phyloP scores from a whole-genome alignment of 2,888 invertebrate species.

The Steinernema scapterisci region DNA sequence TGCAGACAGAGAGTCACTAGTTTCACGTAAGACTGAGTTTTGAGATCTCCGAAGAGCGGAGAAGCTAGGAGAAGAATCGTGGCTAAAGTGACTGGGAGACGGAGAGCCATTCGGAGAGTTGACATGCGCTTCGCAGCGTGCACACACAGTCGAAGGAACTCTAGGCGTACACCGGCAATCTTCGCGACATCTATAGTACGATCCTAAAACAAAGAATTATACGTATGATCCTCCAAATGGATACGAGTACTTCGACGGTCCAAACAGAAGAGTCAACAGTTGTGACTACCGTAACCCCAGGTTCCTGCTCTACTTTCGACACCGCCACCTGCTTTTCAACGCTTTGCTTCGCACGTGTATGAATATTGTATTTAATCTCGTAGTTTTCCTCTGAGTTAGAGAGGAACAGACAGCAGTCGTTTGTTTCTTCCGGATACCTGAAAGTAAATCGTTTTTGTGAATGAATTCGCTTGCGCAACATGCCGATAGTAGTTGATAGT shows the following conservation, averaged over 20 bases:
- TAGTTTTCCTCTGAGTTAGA: conserved; percentile 42
- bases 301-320: conserved; percentile 41
- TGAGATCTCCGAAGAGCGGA: conserved; percentile 63
- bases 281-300: conserved; percentile 39
- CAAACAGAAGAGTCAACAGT: conserved; percentile 48
- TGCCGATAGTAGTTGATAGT: conserved; percentile 53
- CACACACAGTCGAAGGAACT: conserved; percentile 55
- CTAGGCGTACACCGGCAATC: conserved; percentile 36
- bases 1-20: conserved; percentile 57
- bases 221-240: not conserved
- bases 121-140: conserved; percentile 61
- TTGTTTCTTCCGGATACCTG: conserved; percentile 64
- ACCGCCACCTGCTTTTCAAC: conserved; percentile 45
- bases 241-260: conserved; percentile 37
- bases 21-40: conserved; percentile 61
- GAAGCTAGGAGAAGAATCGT: conserved; percentile 61
- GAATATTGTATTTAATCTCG: conserved; percentile 46
- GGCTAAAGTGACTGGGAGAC: conserved; percentile 57
- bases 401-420: conserved; percentile 49
- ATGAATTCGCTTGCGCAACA: not conserved
- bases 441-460: no score
- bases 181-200: conserved; percentile 41
- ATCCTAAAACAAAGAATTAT: conserved; percentile 43
- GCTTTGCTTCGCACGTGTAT: conserved; percentile 33
- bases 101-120: conserved; percentile 55